Evolutionary conservation across 2,888 invertebrate species (phyloP).

Genomic region (Diaphora mendica): DNA sequence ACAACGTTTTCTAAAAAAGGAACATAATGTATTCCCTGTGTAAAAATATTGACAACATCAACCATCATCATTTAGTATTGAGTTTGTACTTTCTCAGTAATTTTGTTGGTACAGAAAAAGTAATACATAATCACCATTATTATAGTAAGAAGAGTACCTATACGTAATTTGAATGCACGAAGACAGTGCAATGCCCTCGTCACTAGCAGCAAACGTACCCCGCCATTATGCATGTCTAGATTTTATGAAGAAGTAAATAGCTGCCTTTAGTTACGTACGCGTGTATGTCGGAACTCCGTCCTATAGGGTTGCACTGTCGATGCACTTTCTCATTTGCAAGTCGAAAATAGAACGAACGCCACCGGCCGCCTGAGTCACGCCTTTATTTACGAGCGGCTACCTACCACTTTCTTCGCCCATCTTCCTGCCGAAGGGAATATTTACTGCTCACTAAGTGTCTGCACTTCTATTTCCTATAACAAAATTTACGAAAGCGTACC

Average conservation of each 20-base stretch:
- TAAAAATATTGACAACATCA: background rate
- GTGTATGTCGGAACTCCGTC: conserved; percentile 31
- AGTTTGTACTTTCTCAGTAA: background rate
- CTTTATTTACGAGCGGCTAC: conserved; percentile 74
- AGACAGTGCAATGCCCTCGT: conserved; percentile 10
- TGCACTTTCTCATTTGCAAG: conserved; percentile 82
- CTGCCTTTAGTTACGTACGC: conserved; percentile 28
- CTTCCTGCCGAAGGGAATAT: conserved; percentile 60
- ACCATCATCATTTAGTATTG: background rate
- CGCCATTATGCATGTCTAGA: conserved; percentile 23
- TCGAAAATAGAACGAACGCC: conserved; percentile 74
- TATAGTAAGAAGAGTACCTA: background rate
- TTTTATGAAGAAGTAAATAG: conserved; percentile 38
- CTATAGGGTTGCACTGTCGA: conserved; percentile 55
- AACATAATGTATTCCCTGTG: no score
- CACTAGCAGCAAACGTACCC: conserved; percentile 27
- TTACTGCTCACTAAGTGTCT: conserved; percentile 57
- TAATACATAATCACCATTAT: background rate
- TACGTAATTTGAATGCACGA: background rate
- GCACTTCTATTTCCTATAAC: conserved; percentile 52
- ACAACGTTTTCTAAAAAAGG: background rate
- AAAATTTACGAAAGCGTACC: conserved; percentile 40
- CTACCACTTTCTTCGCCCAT: conserved; percentile 62
- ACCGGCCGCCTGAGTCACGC: conserved; percentile 69
- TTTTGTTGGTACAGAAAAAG: background rate